Evolutionary conservation across 2,113 vertebrate species (phyloP), one percentile per base, ranked within the genome.

Genomic region (Tapirus terrestris): DNA sequence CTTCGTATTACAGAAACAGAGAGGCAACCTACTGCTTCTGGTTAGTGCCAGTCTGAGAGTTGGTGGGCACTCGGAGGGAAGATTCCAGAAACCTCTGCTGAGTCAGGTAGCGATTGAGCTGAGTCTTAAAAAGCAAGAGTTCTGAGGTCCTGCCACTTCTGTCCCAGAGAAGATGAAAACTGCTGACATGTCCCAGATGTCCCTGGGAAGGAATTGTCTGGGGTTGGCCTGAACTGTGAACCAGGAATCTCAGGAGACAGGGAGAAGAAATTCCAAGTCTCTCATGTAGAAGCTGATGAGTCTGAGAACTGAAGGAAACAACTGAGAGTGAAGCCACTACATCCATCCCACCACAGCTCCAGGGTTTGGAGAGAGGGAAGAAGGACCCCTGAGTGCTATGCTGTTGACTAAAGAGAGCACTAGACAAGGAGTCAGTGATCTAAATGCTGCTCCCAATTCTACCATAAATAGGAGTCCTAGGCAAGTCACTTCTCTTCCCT

Each of bases 91-190:
- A 81, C 77, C 63, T 93, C 90, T 98, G 98, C 97, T 98, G 97
- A 98, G 95, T 98, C 97, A 98, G 95, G 95, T 90, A 21, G 39
- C 91, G 48, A 93, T 73, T 72, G 70, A 97, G 97, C 96, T 97
- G 96, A 98, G 89, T 97, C 75, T 89, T 75, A 33, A 92, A 53
- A 98, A 97, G 89, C 12, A 1, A 51, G 63, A 29, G n/a, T 81
- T 76, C 67, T 81, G 73, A 96, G 86, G 75, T 61, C 53, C 76
- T 97, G 81, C 77, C 81, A 27, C 61, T 75, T 94, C 31, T 94
- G 89, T 83, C 70, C 81, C 89, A 81, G 53, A 80, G 18, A 29
- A 80, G 82, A 67, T 45, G 65, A 60, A 76, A 98, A 97, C 48
- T 95, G 92, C 97, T 98, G 97, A 97, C 65, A 21, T 36, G 27